Base-by-base conservation (phyloP, 92 coral and sea anemone genomes). In the Zoanthus sansibaricus region DNA sequence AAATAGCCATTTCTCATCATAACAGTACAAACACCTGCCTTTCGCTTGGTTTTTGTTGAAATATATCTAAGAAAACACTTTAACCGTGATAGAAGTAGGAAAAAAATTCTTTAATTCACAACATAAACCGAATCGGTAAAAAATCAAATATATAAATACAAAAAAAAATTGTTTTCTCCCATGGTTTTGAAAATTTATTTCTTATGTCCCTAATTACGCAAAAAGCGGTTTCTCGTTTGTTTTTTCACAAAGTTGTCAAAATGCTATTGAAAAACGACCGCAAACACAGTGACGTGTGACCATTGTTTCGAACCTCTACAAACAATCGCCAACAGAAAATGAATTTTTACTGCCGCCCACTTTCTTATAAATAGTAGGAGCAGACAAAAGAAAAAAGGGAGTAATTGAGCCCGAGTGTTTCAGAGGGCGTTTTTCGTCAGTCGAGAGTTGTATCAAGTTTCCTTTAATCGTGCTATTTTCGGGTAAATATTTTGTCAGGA, bases 181-280 rank as follows among this genome's bases (percentile, higher is more conserved):
- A 11, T 7, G 72, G 42, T 2, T 67, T 21, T 5, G 33, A 30
- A 13, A 67, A 20, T 20, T 0, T 21, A 17, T 67, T 67, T 21
- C 5, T 11, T 67, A 25, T 12, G 32, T 30, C 42, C 72, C 42
- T 20, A 1, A 20, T 67, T 9, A 4, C 37, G 13, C 15, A 69
- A 30, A 25, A 69, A 13, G 46, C 30, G 46, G 7, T 69, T 69
- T 69, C 46, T 11, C 45, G 30, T 7, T 25, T 25, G 16, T 9
- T 69, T 30, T 69, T 69, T 30, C 74, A 31, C 16, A 9, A 69
- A 25, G 5, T 69, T 69, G 74, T 69, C 74, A 69, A 69, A 69
- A 33, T 33, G 9, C 74, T 31, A 69, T 31, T 69, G 31, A 69
- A 30, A 69, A 33, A 21, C 46, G 74, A 30, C 42, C 8, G 42